Evolutionary conservation across 2,113 vertebrate species (phyloP).

Genomic region (Tapirus terrestris): DNA sequence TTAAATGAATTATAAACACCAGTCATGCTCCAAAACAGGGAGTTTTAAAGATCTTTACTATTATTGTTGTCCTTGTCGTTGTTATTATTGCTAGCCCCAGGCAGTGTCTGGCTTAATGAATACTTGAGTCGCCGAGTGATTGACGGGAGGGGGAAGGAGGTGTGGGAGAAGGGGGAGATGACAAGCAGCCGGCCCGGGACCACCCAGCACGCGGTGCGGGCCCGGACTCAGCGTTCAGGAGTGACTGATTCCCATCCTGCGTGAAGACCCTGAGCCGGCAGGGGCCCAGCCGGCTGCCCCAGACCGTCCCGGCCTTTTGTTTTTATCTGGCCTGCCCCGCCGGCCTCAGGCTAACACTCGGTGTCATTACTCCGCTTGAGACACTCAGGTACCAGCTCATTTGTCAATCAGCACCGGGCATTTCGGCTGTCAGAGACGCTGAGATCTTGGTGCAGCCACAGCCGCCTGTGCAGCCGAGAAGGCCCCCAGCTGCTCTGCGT

Average conservation of each 20-base stretch:
- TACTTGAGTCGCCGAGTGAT: slow-evolving; percentile 66
- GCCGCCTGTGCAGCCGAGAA: slow-evolving; percentile 63
- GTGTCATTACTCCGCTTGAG: slow-evolving; percentile 79
- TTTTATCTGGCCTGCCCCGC: slow-evolving; percentile 57
- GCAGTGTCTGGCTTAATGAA: slow-evolving; percentile 27
- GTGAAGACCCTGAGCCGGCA: not conserved
- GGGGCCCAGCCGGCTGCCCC: not conserved
- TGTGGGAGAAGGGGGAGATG: slow-evolving; percentile 63
- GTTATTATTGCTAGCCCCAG: not conserved
- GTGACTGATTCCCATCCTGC: not conserved
- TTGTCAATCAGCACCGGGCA: slow-evolving; percentile 83
- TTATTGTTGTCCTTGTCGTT: not conserved
- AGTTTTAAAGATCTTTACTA: not conserved
- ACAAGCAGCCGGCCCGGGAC: slow-evolving; percentile 55
- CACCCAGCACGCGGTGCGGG: slow-evolving; percentile 66
- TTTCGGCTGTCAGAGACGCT: slow-evolving; percentile 75
- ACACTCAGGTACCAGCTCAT: slow-evolving; percentile 83
- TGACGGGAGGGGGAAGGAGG: slow-evolving; percentile 50
- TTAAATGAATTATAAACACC: too few relatives aligned
- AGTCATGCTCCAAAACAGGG: fast-evolving
- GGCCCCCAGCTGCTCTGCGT: slow-evolving; percentile 80
- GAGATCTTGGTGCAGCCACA: slow-evolving; percentile 54
- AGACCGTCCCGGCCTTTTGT: slow-evolving; percentile 56
- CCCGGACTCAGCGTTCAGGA: fast-evolving
- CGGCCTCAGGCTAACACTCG: slow-evolving; percentile 66